Base-by-base conservation (phyloP, 2,113 vertebrate genomes). In the Colinus virginianus region DNA sequence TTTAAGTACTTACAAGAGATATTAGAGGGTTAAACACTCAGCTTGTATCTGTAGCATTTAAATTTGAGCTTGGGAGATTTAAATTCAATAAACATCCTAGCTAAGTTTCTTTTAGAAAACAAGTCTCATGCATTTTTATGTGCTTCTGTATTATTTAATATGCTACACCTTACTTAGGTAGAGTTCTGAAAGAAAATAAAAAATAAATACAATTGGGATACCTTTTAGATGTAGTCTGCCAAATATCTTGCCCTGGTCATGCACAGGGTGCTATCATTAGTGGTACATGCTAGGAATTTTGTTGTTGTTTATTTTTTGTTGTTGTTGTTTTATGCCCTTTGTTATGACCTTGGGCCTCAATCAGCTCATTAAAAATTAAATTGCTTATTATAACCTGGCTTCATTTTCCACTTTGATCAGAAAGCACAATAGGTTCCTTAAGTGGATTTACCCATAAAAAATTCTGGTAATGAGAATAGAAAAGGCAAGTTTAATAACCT, bases 281-380 rank as follows among this genome's bases (percentile, higher is more conserved):
- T 91, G 76, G 92, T 97, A 23, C 66, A n/a, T 77, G 46, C 62
- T 68, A 62, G 89, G 64, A 87, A 85, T 95, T 69, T 96, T 97
- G 91, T 96, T 97, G 62, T 90, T 96, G 84, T 95, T 96, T 95
- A 75, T 96, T 26, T 78, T 89, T 92, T 91, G 78, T 88, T 93
- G 53, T 56, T 87, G 81, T 56, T 56, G 11, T 45, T 74, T 96
- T 91, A 59, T 97, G 96, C 93, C 95, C 94, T 97, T 96, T 91
- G 40, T 94, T 97, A 89, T 97, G 97, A 98, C 97, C 97, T 98
- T 97, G 96, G 86, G 91, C 94, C 96, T 30, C 48, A 74, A 95
- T 94, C 90, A 95, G 61, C 96, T 97, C 97, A 98, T 98, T 98
- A 98, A 98, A 98, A 98, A 98, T 98, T 98, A 97, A 98, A 98